Evolutionary conservation across 2,113 vertebrate species (phyloP).

Genomic region (Callaeas wilsoni): DNA sequence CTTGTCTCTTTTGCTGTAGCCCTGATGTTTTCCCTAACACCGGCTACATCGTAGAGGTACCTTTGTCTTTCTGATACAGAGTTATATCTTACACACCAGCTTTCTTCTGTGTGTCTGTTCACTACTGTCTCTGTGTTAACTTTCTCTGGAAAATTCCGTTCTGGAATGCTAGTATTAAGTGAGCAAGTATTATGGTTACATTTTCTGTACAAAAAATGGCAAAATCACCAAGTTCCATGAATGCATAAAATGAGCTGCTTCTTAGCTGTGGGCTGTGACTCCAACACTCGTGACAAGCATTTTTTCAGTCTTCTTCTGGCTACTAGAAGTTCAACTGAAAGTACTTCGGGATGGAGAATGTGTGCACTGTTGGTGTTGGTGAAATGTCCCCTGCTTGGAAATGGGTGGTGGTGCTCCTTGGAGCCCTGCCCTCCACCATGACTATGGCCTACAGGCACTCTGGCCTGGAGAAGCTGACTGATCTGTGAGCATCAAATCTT

Average conservation of each 20-base stretch:
- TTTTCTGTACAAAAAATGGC: not conserved
- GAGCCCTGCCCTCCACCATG: not conserved
- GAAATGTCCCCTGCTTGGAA: not conserved
- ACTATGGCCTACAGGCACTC: accelerated
- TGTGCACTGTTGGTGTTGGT: not conserved
- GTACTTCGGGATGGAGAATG: not conserved
- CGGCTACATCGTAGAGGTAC: not conserved
- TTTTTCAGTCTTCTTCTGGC: not conserved
- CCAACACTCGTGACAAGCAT: not conserved
- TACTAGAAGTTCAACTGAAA: not conserved
- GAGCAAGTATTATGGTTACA: not conserved
- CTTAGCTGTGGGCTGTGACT: not conserved
- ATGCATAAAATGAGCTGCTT: not conserved
- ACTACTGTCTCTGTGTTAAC: not conserved
- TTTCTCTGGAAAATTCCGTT: not conserved
- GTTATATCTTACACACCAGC: not conserved
- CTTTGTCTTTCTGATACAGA: not conserved
- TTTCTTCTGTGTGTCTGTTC: not conserved
- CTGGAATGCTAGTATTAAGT: not conserved
- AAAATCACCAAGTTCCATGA: not conserved
- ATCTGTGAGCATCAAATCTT: not conserved
- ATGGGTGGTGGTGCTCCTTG: not conserved
- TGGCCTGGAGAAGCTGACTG: not conserved
- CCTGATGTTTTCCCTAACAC: not conserved
- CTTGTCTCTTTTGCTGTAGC: not conserved